phyloP scores from a whole-genome alignment of 2,888 invertebrate species.

The Eilema griseolum region DNA sequence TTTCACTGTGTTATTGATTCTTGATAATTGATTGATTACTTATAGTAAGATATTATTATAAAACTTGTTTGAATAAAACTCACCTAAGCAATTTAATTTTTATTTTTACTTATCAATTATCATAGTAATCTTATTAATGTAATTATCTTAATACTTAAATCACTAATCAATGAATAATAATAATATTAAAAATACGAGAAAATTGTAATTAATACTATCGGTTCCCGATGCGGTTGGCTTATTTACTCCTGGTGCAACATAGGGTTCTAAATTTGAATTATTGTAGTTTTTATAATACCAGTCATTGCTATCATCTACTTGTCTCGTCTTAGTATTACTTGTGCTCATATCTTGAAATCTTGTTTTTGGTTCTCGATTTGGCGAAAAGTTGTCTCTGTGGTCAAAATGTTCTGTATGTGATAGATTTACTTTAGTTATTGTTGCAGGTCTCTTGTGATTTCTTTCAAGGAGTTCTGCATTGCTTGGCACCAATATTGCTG shows the following conservation, averaged over 20 bases:
- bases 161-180: slow-evolving; percentile 16
- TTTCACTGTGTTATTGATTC: not conserved
- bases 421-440: slow-evolving; percentile 79
- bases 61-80: slow-evolving; percentile 28
- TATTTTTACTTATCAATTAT: slow-evolving; percentile 22
- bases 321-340: slow-evolving; percentile 78
- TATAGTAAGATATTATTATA: too few relatives aligned
- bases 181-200: slow-evolving; percentile 37
- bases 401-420: slow-evolving; percentile 74
- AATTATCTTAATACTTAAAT: slow-evolving; percentile 14
- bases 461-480: slow-evolving; percentile 69
- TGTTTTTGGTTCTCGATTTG: slow-evolving; percentile 79
- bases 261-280: slow-evolving; percentile 85
- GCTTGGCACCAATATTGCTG: slow-evolving; percentile 89
- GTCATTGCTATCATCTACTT: slow-evolving; percentile 88
- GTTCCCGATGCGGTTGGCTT: slow-evolving; percentile 53
- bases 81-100: slow-evolving; percentile 10
- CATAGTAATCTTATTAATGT: slow-evolving; percentile 15
- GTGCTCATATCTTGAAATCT: slow-evolving; percentile 75
- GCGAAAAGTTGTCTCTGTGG: slow-evolving; percentile 69
- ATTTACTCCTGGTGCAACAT: slow-evolving; percentile 78
- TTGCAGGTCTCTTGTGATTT: slow-evolving; percentile 75
- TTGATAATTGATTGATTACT: too few relatives aligned
- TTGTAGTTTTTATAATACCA: slow-evolving; percentile 97
- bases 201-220: slow-evolving; percentile 44